Conservation (phyloP, 2,113 vertebrate genomes). For the Myrmecophaga tridactyla region DNA sequence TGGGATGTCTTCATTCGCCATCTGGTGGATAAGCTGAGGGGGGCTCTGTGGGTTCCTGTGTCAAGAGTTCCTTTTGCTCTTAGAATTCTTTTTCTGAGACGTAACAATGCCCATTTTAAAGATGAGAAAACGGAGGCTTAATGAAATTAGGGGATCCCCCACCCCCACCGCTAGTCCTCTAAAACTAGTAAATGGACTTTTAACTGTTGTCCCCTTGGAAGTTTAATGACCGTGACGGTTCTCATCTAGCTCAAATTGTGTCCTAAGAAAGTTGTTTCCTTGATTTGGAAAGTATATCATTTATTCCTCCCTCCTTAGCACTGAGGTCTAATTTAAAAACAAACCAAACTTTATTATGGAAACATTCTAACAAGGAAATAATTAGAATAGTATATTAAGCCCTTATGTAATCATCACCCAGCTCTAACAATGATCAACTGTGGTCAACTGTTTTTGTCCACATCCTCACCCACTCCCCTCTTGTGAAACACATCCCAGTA, state of each 20-base stretch:
- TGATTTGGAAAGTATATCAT: neutral
- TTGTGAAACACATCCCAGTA: constrained; percentile 6
- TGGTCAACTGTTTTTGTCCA: neutral
- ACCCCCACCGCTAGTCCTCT: neutral
- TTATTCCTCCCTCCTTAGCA: neutral
- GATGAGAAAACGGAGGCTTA: neutral
- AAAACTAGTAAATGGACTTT: neutral
- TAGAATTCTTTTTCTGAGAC: no score
- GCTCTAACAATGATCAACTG: neutral
- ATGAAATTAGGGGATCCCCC: neutral
- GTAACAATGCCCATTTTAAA: neutral
- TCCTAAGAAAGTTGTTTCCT: neutral
- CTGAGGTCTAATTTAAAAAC: neutral
- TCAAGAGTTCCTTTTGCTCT: no score
- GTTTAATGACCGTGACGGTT: neutral
- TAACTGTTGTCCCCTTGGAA: neutral
- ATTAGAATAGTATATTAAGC: neutral
- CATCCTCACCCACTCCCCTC: neutral
- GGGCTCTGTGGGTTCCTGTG: no score
- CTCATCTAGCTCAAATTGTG: neutral
- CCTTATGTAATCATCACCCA: neutral
- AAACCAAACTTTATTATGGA: neutral
- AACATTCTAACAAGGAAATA: neutral
- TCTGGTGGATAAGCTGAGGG: no score
- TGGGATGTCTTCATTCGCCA: no score